Evolutionary conservation across 2,797 vertebrate genomes (phyloP).

Genomic region (Harpagifer antarcticus): DNA sequence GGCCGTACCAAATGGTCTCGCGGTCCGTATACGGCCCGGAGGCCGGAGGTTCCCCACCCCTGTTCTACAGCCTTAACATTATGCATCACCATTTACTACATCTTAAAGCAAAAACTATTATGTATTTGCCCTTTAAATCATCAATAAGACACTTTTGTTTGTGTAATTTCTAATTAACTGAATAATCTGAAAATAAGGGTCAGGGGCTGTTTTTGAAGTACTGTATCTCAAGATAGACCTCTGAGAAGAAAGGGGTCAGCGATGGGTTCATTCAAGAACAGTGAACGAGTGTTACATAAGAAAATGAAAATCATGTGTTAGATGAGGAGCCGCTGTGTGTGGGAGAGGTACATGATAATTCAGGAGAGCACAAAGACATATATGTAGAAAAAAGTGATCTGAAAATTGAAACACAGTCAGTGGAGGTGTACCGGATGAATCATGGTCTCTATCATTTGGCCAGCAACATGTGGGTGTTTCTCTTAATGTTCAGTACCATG

Average conservation of each 20-base stretch:
- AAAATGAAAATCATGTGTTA: conserved; percentile 3
- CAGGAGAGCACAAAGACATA: neutral
- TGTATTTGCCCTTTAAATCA: neutral
- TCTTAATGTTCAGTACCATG: neutral
- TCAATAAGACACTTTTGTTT: neutral
- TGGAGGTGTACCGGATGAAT: conserved; percentile 31
- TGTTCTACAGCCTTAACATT: no score
- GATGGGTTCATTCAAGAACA: neutral
- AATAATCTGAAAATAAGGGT: neutral
- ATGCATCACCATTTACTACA: no score
- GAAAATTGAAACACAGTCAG: conserved; percentile 10
- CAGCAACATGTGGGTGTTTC: conserved; percentile 1
- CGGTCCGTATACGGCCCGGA: no score
- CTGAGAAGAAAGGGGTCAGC: neutral
- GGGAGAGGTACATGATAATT: conserved; percentile 26
- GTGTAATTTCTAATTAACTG: no score
- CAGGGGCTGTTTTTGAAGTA: neutral
- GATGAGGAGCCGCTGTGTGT: conserved; percentile 12
- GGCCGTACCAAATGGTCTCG: no score
- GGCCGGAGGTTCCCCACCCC: no score
- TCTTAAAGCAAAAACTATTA: no score
- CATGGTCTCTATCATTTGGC: neutral
- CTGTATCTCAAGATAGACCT: neutral
- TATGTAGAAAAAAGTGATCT: neutral
- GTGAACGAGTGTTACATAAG: neutral